Conservation (phyloP, 2,888 invertebrate species). For the Andrena bucephala region DNA sequence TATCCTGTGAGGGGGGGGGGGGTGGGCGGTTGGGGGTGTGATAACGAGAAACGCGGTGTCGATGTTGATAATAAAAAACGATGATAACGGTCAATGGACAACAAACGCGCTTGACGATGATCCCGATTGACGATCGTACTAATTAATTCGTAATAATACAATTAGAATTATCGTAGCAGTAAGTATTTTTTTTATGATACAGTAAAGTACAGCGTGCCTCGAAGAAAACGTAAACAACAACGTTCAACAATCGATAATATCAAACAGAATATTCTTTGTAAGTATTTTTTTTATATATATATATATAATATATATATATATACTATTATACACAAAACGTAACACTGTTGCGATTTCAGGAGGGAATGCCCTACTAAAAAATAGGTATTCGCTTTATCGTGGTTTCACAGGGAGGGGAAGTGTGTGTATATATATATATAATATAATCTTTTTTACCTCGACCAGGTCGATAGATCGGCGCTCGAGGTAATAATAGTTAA, state of each 20-base stretch:
- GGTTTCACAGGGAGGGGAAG: slow-evolving; percentile 17
- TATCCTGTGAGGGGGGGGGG: slow-evolving; percentile 17
- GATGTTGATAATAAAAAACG: slow-evolving; percentile 43
- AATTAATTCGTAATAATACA: slow-evolving; percentile 68
- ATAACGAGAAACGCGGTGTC: slow-evolving; percentile 59
- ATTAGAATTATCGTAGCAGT: slow-evolving; percentile 71
- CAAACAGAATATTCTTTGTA: slow-evolving; percentile 82
- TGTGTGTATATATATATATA: slow-evolving; percentile 10
- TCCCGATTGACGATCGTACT: slow-evolving; percentile 49
- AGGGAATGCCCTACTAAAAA: slow-evolving; percentile 75
- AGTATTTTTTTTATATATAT: slow-evolving; percentile 70
- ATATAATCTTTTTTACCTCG: slow-evolving; percentile 11
- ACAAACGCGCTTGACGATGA: slow-evolving; percentile 47
- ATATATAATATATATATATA: slow-evolving; percentile 76
- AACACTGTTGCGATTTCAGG: slow-evolving; percentile 72
- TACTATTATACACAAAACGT: slow-evolving; percentile 84
- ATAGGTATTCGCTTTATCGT: slow-evolving; percentile 68
- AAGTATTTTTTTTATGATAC: slow-evolving; percentile 79
- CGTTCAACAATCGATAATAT: slow-evolving; percentile 84
- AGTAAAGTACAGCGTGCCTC: slow-evolving; percentile 84
- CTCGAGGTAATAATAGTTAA: slow-evolving; percentile 32
- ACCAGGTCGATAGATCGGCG: slow-evolving; percentile 31
- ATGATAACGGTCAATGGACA: slow-evolving; percentile 47
- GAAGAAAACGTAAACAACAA: slow-evolving; percentile 84
- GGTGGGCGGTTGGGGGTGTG: background rate